These are phyloP conservation scores for Acleris literana DNA, from an alignment of 2,888 invertebrate genomes.

Conservation along the genomic window DNA sequence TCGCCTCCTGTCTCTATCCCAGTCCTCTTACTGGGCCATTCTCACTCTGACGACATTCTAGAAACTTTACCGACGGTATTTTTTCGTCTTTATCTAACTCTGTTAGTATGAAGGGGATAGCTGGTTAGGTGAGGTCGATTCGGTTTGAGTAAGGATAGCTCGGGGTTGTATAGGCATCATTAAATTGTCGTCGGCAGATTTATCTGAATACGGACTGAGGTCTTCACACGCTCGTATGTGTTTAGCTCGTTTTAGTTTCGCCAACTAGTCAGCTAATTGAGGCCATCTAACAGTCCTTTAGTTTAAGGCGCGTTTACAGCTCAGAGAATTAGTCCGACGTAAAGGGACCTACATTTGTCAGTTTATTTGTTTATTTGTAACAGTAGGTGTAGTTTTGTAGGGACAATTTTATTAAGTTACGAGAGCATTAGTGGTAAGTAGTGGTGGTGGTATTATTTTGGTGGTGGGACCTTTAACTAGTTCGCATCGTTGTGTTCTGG, in stretches of 20 bases:
- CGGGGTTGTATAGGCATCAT: slow-evolving; percentile 39
- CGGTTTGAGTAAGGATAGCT: slow-evolving; percentile 7
- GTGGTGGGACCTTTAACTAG: too few relatives aligned
- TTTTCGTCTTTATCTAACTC: not conserved
- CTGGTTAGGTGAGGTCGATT: not conserved
- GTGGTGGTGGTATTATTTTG: too few relatives aligned
- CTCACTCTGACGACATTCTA: not conserved
- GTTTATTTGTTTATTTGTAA: too few relatives aligned
- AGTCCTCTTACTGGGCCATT: slow-evolving; percentile 20
- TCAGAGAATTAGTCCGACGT: too few relatives aligned
- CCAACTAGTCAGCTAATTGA: slow-evolving; percentile 16
- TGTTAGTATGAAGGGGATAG: not conserved
- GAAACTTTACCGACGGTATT: not conserved
- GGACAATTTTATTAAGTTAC: too few relatives aligned
- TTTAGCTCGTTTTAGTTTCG: slow-evolving; percentile 26
- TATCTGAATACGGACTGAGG: slow-evolving; percentile 32
- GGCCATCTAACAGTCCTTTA: slow-evolving; percentile 1
- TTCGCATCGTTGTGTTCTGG: too few relatives aligned
- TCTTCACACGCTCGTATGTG: slow-evolving; percentile 31
- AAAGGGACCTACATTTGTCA: too few relatives aligned
- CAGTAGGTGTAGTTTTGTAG: too few relatives aligned
- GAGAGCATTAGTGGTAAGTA: too few relatives aligned
- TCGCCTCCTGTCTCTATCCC: slow-evolving; percentile 46
- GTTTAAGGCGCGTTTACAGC: too few relatives aligned
- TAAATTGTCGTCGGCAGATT: slow-evolving; percentile 40